Evolutionary conservation across 2,888 invertebrate genomes (phyloP), one percentile per base, ranked within the genome.

Genomic region (Synanthedon andrenaeformis): DNA sequence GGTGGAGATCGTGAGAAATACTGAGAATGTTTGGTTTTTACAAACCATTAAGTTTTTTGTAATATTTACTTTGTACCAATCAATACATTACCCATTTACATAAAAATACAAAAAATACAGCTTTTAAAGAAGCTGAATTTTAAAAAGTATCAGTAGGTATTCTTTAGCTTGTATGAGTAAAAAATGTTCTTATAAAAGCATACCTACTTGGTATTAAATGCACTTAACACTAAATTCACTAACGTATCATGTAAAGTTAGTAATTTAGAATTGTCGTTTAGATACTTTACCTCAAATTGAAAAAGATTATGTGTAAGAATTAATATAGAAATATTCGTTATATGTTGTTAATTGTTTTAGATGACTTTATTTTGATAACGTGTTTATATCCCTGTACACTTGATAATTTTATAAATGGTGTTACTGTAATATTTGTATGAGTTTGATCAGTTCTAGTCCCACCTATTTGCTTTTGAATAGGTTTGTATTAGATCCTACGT

Each of bases 351-450:
- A 65, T 68, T 76, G 23, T 72, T 76, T 83, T 83, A 74, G 82
- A 84, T 62, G 63, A 70, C 61, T 76, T 83, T 85, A 82, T 83
- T 86, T 84, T 84, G 82, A 83, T 84, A 82, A 70, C 60, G 63
- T 79, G 13, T 76, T 74, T 78, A 76, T 68, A 76, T 68, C 73
- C 69, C 61, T 35, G 35, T 35, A 35, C 35, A 35, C 35, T 59
- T 65, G 59, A 66, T 67, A 56, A 63, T 71, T 73, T 76, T 73
- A 65, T 69, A 66, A 65, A 69, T 57, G 58, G 60, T 62, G 65
- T 68, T 72, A 70, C 65, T 64, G 41, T 35, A 35, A n/a, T 59
- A 56, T 68, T 70, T 70, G 58, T 70, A 70, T 62, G 58, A 59
- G 59, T 70, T 66, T 66, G 69, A 58, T 61, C 60, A 58, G 62